A percentile compares a stretch with the other conserved stretches of the same genome.
These are phyloP conservation scores for Vultur gryphus DNA, from an alignment of 2,797 vertebrate species.

Conservation along the genomic window DNA sequence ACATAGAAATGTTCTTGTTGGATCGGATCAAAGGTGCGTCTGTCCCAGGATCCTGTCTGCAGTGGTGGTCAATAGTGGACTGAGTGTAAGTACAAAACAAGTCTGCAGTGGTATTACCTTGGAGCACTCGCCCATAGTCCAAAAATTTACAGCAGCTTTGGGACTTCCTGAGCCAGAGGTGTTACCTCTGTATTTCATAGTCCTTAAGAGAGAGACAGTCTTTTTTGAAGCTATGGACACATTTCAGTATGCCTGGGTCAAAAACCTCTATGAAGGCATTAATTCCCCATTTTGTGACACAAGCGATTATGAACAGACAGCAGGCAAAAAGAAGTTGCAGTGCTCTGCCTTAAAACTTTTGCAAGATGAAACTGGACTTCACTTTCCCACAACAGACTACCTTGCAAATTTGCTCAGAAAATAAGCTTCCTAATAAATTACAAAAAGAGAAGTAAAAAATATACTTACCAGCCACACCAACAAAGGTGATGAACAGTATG, in stretches of 20 bases:
- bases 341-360: background rate
- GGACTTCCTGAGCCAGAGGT: background rate
- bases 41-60: background rate
- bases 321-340: background rate
- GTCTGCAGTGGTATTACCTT: background rate
- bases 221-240: background rate
- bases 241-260: background rate
- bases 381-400: background rate
- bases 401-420: background rate
- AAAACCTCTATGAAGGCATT: background rate
- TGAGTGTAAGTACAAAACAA: background rate
- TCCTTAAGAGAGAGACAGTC: background rate
- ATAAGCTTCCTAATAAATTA: background rate
- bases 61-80: background rate
- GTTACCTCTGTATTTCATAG: background rate
- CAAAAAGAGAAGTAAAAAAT: background rate
- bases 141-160: background rate
- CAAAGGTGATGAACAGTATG: constrained; percentile 31
- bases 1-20: background rate
- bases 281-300: background rate
- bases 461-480: constrained; percentile 28
- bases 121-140: background rate
- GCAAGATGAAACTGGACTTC: background rate
- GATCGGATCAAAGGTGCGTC: fast-evolving
- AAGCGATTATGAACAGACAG: background rate